A percentile compares a stretch with the other conserved stretches of the same genome.
These are phyloP conservation scores for Bombus superbus DNA, from an alignment of 1,140 invertebrate species.

Conservation along the genomic window DNA sequence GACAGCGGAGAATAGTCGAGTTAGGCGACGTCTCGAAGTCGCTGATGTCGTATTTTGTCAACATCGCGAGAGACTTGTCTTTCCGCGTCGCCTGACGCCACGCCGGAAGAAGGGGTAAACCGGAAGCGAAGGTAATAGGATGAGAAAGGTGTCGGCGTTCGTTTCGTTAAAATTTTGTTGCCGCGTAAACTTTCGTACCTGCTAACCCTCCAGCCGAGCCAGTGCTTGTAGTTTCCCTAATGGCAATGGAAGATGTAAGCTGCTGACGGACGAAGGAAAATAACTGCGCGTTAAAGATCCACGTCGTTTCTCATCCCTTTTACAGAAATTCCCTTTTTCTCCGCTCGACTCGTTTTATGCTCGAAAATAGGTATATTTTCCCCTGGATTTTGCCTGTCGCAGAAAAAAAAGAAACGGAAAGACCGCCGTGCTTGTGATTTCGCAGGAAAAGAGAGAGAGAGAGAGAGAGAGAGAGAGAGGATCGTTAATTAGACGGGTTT, in stretches of 20 bases:
- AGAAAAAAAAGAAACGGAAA: neutral
- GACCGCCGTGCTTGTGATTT: neutral
- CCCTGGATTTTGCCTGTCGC: neutral
- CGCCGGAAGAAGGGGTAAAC: neutral
- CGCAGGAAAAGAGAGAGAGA: neutral
- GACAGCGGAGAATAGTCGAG: neutral
- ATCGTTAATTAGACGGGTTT: slow-evolving; percentile 31
- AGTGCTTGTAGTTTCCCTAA: slow-evolving; percentile 13
- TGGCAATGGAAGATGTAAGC: slow-evolving; percentile 31
- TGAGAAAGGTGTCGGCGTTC: slow-evolving; percentile 50
- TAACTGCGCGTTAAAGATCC: slow-evolving; percentile 19
- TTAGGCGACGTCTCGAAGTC: neutral
- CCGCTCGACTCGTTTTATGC: too few species aligned
- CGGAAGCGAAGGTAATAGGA: slow-evolving; percentile 35
- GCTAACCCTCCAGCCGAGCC: too few species aligned
- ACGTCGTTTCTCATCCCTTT: neutral
- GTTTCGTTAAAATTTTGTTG: slow-evolving; percentile 59
- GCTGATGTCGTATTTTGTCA: slow-evolving; percentile 56
- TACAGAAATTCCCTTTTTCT: neutral
- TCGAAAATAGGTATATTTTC: too few species aligned
- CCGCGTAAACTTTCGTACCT: slow-evolving; percentile 48
- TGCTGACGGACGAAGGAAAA: slow-evolving; percentile 13
- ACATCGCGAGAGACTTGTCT: slow-evolving; percentile 32
- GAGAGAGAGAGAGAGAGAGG: too few species aligned
- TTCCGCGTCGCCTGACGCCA: neutral